phyloP scores from a whole-genome alignment of 2,888 invertebrate species.

The Furcula furcula region DNA sequence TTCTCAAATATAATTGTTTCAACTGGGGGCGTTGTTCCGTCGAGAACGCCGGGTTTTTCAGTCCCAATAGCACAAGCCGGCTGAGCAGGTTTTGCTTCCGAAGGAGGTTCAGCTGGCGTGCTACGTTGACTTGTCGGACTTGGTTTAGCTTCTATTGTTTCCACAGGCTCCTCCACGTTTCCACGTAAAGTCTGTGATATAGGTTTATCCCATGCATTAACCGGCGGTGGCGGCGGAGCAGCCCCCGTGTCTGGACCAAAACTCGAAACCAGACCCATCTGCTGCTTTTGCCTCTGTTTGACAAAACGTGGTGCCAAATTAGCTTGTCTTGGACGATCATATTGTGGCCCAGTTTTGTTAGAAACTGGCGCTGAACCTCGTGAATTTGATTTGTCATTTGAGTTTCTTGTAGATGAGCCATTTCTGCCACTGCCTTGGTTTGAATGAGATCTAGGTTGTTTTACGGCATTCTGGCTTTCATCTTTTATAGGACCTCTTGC shows the following conservation, averaged over 20 bases:
- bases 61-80: slow-evolving; percentile 45
- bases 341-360: slow-evolving; percentile 59
- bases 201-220: slow-evolving; percentile 94
- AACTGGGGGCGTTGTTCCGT: slow-evolving; percentile 90
- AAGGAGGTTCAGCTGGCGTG: slow-evolving; percentile 62
- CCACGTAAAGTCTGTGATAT: slow-evolving; percentile 86
- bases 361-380: slow-evolving; percentile 58
- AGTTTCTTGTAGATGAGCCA: slow-evolving; percentile 65
- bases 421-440: slow-evolving; percentile 72
- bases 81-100: slow-evolving; percentile 51
- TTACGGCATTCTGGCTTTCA: slow-evolving; percentile 51
- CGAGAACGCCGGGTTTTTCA: slow-evolving; percentile 83
- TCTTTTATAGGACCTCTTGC: slow-evolving; percentile 64
- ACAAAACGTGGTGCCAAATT: slow-evolving; percentile 90
- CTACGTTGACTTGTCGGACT: slow-evolving; percentile 70
- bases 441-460: slow-evolving; percentile 71
- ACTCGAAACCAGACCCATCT: slow-evolving; percentile 64
- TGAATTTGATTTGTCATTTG: slow-evolving; percentile 62
- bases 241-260: slow-evolving; percentile 78
- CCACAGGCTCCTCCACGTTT: slow-evolving; percentile 67
- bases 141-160: slow-evolving; percentile 57
- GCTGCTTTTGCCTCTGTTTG: slow-evolving; percentile 85
- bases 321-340: slow-evolving; percentile 78
- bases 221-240: slow-evolving; percentile 85
- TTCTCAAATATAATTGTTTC: slow-evolving; percentile 96